These are phyloP conservation scores for Ptyas mucosa DNA, from an alignment of 2,113 vertebrate genomes.

Conservation along the genomic window DNA sequence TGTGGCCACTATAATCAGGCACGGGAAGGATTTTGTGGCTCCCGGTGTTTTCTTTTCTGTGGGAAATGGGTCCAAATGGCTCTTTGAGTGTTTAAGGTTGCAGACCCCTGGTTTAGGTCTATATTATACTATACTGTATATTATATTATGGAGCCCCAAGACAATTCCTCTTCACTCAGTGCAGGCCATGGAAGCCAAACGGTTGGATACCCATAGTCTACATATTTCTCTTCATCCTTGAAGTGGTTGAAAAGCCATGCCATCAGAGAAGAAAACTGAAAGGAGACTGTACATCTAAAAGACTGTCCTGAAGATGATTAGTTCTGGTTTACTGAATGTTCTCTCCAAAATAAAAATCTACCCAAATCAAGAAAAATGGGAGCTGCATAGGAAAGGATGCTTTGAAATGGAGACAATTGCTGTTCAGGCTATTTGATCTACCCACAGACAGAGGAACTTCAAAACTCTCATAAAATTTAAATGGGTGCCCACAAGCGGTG, in stretches of 20 bases:
- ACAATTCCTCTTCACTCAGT: background rate
- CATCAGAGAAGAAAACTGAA: background rate
- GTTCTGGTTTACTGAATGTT: background rate
- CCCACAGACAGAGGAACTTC: slow-evolving; percentile 12
- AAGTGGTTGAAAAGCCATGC: background rate
- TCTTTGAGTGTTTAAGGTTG: no score
- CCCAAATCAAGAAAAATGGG: background rate
- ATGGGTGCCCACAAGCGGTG: slow-evolving; percentile 44
- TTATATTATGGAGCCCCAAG: background rate
- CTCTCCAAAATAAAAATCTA: background rate
- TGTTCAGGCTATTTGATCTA: background rate
- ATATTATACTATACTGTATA: background rate
- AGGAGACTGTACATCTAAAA: background rate
- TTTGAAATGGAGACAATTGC: background rate
- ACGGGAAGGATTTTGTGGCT: no score
- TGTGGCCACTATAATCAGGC: no score
- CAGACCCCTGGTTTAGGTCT: background rate
- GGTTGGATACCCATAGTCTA: background rate
- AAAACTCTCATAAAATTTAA: background rate
- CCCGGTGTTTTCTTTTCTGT: no score
- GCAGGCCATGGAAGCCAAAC: background rate
- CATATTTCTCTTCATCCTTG: background rate
- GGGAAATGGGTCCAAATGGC: no score
- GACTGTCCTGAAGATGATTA: background rate
- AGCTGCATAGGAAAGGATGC: background rate